A percentile compares a stretch with the other conserved stretches of the same genome.
Conservation (phyloP, 2,113 vertebrate species). For the Pomatorhinus ruficollis region DNA sequence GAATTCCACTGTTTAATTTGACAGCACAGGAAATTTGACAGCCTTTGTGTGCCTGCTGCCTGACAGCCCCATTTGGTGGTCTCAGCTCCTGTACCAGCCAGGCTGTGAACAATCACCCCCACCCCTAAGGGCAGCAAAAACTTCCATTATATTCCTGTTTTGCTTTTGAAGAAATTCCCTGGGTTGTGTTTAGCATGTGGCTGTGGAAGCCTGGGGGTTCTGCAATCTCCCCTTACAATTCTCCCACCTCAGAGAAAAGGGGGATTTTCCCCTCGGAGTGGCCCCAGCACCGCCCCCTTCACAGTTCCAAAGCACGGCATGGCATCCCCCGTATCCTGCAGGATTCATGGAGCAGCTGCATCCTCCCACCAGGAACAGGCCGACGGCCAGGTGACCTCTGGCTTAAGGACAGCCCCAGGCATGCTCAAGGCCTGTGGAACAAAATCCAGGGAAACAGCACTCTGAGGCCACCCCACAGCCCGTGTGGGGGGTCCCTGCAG, state of each 20-base stretch:
- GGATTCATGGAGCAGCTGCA: background rate
- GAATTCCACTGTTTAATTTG: background rate
- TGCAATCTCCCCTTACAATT: background rate
- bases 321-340: background rate
- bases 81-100: background rate
- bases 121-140: background rate
- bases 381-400: background rate
- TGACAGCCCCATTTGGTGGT: rapidly evolving
- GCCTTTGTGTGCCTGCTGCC: background rate
- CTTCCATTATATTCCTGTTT: background rate
- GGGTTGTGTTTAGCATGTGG: rapidly evolving
- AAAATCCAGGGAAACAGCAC: background rate
- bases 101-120: rapidly evolving
- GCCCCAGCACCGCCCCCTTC: background rate
- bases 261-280: background rate
- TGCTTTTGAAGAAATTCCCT: background rate
- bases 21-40: background rate
- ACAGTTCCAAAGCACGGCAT: background rate
- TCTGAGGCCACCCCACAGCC: background rate
- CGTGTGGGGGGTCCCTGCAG: rapidly evolving
- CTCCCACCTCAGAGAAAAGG: background rate
- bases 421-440: background rate
- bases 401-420: background rate
- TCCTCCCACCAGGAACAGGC: background rate
- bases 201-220: background rate